Evolutionary conservation across 2,797 vertebrate genomes (phyloP).

Genomic region (Echeneis naucrates): DNA sequence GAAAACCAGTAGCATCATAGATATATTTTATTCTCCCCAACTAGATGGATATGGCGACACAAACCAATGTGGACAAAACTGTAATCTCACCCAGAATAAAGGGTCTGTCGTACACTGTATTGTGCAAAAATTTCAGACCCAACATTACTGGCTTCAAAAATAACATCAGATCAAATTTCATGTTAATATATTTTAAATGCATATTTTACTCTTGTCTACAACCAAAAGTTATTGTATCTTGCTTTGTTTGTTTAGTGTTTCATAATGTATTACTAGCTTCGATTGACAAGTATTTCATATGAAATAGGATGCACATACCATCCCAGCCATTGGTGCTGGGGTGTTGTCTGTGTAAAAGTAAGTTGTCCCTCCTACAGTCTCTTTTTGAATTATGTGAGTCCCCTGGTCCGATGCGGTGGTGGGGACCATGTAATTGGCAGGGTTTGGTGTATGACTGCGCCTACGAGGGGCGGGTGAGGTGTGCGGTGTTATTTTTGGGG

Average conservation of each 20-base stretch:
- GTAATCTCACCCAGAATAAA: neutral
- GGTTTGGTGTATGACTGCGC: slow-evolving; percentile 98
- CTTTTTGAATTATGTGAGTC: slow-evolving; percentile 97
- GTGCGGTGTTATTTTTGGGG: slow-evolving; percentile 99
- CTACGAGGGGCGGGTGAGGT: slow-evolving; percentile 96
- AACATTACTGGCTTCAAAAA: neutral
- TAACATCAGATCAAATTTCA: neutral
- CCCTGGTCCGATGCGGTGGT: slow-evolving; percentile 92
- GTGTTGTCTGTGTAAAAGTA: slow-evolving; percentile 99
- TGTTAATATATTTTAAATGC: neutral
- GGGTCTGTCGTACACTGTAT: too few relatives aligned
- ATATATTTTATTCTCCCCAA: neutral
- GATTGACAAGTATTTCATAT: neutral
- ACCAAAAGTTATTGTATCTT: neutral
- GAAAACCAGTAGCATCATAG: slow-evolving; percentile 44
- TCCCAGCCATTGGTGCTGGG: slow-evolving; percentile 94
- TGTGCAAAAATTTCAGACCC: neutral
- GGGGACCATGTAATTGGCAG: slow-evolving; percentile 97
- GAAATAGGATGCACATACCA: slow-evolving; percentile 84
- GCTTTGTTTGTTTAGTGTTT: neutral
- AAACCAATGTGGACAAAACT: slow-evolving; percentile 17
- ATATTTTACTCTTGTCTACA: neutral
- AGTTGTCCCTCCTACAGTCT: slow-evolving; percentile 98
- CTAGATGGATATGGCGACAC: neutral
- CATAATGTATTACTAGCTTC: neutral